A percentile compares a stretch with the other conserved stretches of the same genome.
These are phyloP conservation scores for Creontiades dilutus DNA, from an alignment of 2,888 invertebrate genomes.

Conservation along the genomic window DNA sequence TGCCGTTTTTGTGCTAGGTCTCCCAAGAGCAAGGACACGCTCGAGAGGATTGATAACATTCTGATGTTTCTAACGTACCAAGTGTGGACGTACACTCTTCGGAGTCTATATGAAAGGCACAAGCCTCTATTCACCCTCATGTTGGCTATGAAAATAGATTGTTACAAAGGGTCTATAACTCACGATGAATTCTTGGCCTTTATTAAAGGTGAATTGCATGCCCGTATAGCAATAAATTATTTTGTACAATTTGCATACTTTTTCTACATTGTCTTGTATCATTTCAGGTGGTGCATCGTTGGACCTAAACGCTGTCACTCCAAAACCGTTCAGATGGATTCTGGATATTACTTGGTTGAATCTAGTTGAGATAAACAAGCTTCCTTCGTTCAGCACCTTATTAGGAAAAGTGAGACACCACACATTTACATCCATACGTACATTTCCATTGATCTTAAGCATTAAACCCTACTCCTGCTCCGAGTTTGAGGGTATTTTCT, in stretches of 20 bases:
- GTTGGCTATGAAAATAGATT: constrained; percentile 96
- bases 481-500: background rate
- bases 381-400: constrained; percentile 89
- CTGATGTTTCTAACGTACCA: constrained; percentile 93
- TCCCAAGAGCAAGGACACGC: constrained; percentile 89
- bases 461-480: too few species aligned
- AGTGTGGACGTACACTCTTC: constrained; percentile 94
- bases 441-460: background rate
- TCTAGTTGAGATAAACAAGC: constrained; percentile 93
- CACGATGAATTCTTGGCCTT: constrained; percentile 96
- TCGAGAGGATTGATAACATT: constrained; percentile 93
- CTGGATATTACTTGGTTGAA: constrained; percentile 97
- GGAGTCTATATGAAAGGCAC: constrained; percentile 95
- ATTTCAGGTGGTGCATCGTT: constrained; percentile 89
- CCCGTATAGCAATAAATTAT: background rate
- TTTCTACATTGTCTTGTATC: background rate
- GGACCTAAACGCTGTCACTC: constrained; percentile 93
- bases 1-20: constrained; percentile 80
- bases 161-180: constrained; percentile 88
- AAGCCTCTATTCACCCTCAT: constrained; percentile 95
- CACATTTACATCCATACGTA: background rate
- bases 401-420: constrained; percentile 83
- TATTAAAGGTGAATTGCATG: constrained; percentile 85
- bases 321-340: constrained; percentile 97
- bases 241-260: background rate